Evolutionary conservation across 2,888 invertebrate genomes (phyloP), one percentile per base, ranked within the genome.

Genomic region (Drosophila borborema): DNA sequence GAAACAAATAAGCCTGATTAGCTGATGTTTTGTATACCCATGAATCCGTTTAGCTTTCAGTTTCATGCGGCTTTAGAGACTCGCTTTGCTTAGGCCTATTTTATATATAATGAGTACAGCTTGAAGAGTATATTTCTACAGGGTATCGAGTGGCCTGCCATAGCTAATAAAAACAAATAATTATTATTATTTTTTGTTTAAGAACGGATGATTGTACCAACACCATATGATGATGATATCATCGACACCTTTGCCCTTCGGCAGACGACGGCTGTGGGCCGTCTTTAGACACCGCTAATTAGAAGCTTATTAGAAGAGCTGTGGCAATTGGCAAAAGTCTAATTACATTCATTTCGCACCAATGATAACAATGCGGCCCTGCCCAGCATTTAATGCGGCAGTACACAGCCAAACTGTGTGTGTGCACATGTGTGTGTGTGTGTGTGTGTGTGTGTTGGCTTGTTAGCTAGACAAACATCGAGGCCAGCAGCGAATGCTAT

Each of bases 1-100:
- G 40, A 61, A 79, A 86, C 88, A 86, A 87, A 86, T 87, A 82
- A 77, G 81, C 83, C 81, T 90, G 90, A 87, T 87, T 90, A 90
- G 86, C 77, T 61, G 51, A 31, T 78, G 62, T 77, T 80, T 73
- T 64, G 58, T n/a, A 36, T 48, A 56, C 48, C 69, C 56, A 36
- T 5, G 38, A 7, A 8, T 3, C 10, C 16, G 40, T 8, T 20
- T 18, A 31, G 7, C 3, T 2, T 14, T 16, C 46, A 46, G 14
- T 38, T 2, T 48, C 23, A 36, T n/a, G 20, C 12, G 18, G 2
- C 36, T 12, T 18, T 9, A 20, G 7, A 16, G 53, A 16, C n/a
- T 28, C 7, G 31, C 49, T 12, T n/a, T 10, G n/a, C n/a, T 2
- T 16, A 40, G 16, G 16, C 16, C 2, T 3, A 14, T 38, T 20